Conservation (phyloP, 2,888 invertebrate species). For the Dugesia japonica region DNA sequence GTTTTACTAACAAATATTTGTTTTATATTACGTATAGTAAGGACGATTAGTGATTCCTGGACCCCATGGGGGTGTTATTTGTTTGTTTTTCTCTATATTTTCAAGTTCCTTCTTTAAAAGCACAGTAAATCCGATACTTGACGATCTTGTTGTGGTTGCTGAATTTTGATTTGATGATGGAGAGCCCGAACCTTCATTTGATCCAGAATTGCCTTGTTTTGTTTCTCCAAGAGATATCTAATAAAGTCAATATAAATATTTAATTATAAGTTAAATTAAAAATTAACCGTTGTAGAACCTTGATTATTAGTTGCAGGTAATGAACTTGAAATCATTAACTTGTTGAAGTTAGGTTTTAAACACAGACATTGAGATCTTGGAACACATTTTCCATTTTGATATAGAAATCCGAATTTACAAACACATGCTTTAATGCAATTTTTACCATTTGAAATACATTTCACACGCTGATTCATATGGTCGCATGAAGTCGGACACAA, state of each 20-base stretch:
- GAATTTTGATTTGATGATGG: neutral
- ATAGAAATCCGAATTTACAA: neutral
- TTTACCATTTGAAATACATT: neutral
- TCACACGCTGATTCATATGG: neutral
- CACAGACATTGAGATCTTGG: neutral
- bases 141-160: neutral
- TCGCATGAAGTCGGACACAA: neutral
- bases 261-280: neutral
- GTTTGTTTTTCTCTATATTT: neutral
- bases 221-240: neutral
- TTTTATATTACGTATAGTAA: neutral
- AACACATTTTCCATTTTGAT: conserved; percentile 20
- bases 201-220: neutral
- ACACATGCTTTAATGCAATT: neutral
- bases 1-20: neutral
- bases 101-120: neutral
- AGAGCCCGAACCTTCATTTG: neutral
- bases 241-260: neutral
- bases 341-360: neutral
- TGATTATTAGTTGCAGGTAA: neutral
- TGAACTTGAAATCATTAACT: neutral
- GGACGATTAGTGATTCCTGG: neutral
- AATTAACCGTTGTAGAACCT: neutral
- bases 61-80: neutral
- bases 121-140: neutral